Percentiles rank a stretch among this genome's conserved stretches.
phyloP scores from a whole-genome alignment of 2,113 vertebrate genomes.

The Pelecanus crispus region DNA sequence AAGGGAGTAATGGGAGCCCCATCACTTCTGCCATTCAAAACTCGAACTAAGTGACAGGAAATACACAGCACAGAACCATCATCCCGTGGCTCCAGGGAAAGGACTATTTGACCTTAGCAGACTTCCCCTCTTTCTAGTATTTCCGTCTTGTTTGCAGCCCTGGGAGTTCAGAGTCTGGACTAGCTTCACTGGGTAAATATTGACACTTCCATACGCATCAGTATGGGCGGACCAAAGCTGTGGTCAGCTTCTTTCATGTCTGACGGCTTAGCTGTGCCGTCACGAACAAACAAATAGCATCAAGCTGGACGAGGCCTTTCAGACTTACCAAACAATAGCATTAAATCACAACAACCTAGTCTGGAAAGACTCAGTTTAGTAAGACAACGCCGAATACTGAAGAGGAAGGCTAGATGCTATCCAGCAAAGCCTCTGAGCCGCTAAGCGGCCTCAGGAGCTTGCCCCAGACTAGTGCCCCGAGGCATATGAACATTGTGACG shows the following conservation, averaged over 20 bases:
- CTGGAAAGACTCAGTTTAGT: not conserved
- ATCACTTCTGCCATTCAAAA: not conserved
- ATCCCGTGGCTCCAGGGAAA: not conserved
- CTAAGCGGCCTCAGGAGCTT: not conserved
- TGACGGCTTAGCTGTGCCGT: not conserved
- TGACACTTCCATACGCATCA: rapidly evolving
- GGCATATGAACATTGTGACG: rapidly evolving
- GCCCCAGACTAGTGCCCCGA: not conserved
- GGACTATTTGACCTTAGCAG: not conserved
- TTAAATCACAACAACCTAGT: too few species aligned
- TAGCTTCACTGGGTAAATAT: not conserved
- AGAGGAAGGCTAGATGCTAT: not conserved
- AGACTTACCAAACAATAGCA: rapidly evolving
- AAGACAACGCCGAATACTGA: rapidly evolving
- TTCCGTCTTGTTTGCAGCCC: not conserved
- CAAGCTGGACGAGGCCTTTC: not conserved
- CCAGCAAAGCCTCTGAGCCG: not conserved
- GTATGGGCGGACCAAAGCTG: rapidly evolving
- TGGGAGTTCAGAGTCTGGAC: not conserved
- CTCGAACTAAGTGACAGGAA: not conserved
- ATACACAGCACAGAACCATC: not conserved
- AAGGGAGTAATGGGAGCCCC: not conserved
- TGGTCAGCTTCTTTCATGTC: not conserved
- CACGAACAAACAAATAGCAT: not conserved
- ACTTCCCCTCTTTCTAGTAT: not conserved